Base-by-base conservation (phyloP, 2,113 vertebrate species). In the Halichoeres trimaculatus region DNA sequence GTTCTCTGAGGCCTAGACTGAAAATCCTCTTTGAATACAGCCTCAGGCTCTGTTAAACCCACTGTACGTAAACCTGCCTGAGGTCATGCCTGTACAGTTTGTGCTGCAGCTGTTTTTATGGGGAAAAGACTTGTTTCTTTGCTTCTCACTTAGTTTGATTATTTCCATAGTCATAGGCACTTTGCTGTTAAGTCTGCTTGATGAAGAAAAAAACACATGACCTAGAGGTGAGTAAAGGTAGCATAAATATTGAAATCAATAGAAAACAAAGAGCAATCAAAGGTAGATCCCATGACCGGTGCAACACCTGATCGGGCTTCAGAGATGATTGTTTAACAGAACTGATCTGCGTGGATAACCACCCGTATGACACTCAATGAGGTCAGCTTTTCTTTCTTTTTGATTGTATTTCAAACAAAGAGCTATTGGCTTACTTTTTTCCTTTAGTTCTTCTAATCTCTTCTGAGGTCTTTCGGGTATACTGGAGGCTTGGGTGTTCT, bases 361-460 rank as follows among this genome's bases (percentile, higher is more conserved):
- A 13, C 24, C 43, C 52, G 35, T 64, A 22, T 58, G 61, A 81
- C 58, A 4, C 17, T 52, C 12, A 87, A 84, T 47, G 68, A 80
- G 81, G 70, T 19, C 70, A 70, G 23, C 56, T 66, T 73, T 77
- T 89, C 56, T 84, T 84, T 84, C 38, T 55, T 52, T 48, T 62
- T 30, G 1, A 75, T 58, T 79, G 78, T 84, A n/a, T 14, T 60
- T 17, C 35, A n/a, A 45, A 58, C 41, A 10, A 22, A n/a, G 43
- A 83, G 41, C 20, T 56, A 85, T 91, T 85, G 69, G 24, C 26
- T 90, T 80, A 84, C 87, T 40, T 45, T 51, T 6, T 16, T 58
- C 61, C 74, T 78, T 81, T 47, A 10, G 69, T 48, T 24, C n/a
- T 26, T 41, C 26, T 43, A 14, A n/a, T 53, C 50, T 61, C 12